These are phyloP conservation scores for Zaprionus obscuricornis DNA, from an alignment of 2,888 invertebrate species.

Conservation along the genomic window DNA sequence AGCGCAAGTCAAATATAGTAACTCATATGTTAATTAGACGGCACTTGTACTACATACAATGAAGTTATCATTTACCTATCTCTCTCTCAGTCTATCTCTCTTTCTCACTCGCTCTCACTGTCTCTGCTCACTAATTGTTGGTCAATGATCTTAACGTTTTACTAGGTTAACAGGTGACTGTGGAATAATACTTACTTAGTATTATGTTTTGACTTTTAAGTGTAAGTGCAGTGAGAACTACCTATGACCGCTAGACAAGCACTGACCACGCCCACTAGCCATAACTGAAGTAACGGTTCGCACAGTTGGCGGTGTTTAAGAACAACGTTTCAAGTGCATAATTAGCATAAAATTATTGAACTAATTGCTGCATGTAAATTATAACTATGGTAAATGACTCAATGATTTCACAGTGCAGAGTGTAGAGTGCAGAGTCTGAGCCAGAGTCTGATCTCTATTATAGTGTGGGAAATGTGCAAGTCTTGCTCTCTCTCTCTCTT, in stretches of 20 bases:
- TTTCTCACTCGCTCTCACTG: background rate
- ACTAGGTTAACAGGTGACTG: conserved; percentile 71
- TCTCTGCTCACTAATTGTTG: conserved; percentile 62
- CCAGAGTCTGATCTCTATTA: background rate
- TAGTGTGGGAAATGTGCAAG: conserved; percentile 70
- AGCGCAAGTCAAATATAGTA: conserved; percentile 13
- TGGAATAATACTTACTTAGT: conserved; percentile 51
- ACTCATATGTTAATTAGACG: conserved; percentile 63
- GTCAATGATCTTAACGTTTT: conserved; percentile 61
- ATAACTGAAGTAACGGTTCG: conserved; percentile 6
- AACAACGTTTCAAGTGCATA: conserved; percentile 49
- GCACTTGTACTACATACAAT: conserved; percentile 34
- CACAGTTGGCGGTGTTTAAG: conserved; percentile 50
- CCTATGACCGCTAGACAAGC: conserved; percentile 64
- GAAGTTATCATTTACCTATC: conserved; percentile 48
- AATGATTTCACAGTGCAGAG: conserved; percentile 20
- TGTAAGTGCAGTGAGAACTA: conserved; percentile 31
- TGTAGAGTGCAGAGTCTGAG: background rate
- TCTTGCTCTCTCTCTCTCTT: conserved; percentile 28
- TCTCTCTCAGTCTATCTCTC: too few species aligned
- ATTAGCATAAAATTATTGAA: conserved; percentile 71
- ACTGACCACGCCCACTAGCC: conserved; percentile 43
- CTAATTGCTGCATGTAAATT: conserved; percentile 68
- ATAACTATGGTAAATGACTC: conserved; percentile 32
- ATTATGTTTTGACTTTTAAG: conserved; percentile 8